Percentiles rank a stretch among this genome's conserved stretches.
phyloP scores from a whole-genome alignment of 2,797 vertebrate species.

The Octomys mimax region DNA sequence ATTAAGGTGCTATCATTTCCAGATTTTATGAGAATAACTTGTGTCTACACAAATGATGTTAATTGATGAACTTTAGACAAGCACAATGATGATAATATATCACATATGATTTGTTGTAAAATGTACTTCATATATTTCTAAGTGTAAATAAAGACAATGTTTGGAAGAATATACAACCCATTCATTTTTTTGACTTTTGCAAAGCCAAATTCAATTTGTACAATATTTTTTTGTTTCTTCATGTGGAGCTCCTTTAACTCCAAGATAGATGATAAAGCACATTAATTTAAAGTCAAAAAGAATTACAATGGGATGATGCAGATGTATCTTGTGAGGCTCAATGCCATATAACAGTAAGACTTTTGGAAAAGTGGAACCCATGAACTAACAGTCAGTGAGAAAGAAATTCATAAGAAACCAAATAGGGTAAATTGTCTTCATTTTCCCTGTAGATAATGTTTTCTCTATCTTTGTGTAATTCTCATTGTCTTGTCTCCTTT shows the following conservation, averaged over 20 bases:
- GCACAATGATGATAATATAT: not conserved
- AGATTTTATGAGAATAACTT: constrained; percentile 50
- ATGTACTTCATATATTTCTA: not conserved
- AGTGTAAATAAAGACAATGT: not conserved
- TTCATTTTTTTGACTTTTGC: not conserved
- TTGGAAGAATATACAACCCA: constrained; percentile 23
- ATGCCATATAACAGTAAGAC: too few relatives aligned
- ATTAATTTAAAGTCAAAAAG: not conserved
- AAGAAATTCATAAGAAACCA: not conserved
- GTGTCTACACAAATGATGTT: constrained; percentile 16
- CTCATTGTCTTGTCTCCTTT: not conserved
- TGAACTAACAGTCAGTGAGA: not conserved
- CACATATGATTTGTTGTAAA: constrained; percentile 3
- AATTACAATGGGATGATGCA: not conserved
- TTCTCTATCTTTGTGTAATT: not conserved
- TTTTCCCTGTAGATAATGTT: not conserved
- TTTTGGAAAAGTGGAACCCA: not conserved
- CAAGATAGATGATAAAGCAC: not conserved
- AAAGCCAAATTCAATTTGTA: constrained; percentile 3
- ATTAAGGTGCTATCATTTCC: constrained; percentile 62
- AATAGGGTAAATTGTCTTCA: not conserved
- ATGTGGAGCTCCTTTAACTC: not conserved
- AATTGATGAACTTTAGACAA: constrained; percentile 33
- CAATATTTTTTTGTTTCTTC: not conserved
- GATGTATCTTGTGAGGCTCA: not conserved